These are phyloP conservation scores for Meda fulgida DNA, from an alignment of 2,797 vertebrate species.

Conservation along the genomic window DNA sequence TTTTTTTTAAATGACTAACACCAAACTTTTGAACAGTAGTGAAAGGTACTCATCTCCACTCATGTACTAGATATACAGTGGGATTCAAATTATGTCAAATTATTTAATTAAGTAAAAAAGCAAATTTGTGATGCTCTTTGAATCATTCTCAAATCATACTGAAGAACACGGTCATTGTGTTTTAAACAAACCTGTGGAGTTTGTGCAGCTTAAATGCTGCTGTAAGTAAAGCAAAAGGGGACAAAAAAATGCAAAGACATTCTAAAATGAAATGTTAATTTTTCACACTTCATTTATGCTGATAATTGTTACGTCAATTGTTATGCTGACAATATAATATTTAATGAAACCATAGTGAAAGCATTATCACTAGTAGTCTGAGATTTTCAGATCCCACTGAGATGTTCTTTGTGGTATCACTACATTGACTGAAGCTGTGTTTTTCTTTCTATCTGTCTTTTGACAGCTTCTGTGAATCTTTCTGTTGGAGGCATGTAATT, in stretches of 20 bases:
- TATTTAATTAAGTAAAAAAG: too few species aligned
- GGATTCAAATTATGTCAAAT: too few species aligned
- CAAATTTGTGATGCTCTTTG: too few species aligned
- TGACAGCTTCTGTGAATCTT: slow-evolving; percentile 65
- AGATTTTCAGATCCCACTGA: neutral
- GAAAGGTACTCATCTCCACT: neutral
- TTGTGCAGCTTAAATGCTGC: neutral
- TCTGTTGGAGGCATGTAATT: slow-evolving; percentile 70
- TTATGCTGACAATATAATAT: neutral
- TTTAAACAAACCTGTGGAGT: neutral
- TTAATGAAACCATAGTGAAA: neutral
- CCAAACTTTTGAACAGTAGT: neutral
- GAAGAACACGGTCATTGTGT: neutral
- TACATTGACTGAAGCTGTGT: slow-evolving; percentile 28
- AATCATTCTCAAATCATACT: neutral
- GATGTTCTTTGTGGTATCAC: slow-evolving; percentile 41
- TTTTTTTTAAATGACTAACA: neutral
- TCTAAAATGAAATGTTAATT: neutral
- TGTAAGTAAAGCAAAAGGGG: neutral
- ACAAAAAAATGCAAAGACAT: neutral
- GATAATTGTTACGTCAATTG: neutral
- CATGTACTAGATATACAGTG: too few species aligned
- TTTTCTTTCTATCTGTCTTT: slow-evolving; percentile 46
- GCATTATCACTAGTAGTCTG: neutral
- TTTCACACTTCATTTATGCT: neutral